Evolutionary conservation across 2,113 vertebrate genomes (phyloP), one percentile per base, ranked within the genome.

Genomic region (Recurvirostra avosetta): DNA sequence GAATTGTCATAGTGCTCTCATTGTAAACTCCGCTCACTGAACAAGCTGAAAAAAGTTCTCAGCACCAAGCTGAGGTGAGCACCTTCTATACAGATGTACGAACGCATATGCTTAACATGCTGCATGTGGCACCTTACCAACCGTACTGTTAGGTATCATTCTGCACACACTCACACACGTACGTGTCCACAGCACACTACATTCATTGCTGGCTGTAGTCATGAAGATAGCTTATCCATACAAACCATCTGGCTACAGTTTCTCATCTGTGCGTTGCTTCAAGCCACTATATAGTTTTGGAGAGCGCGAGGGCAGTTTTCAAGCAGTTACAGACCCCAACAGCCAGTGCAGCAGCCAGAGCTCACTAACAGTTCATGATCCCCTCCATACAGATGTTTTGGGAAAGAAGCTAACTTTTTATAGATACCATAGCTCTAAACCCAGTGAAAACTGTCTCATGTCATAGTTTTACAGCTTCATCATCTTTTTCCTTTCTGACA

Each of bases 91-190:
- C 2, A 70, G 67, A 9, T 15, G 19, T 0, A 13, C 0, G 7
- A 43, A n/a, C 40, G 30, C 4, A 0, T 10, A 0, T 1, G 23
- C 43, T n/a, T 2, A 38, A 9, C 23, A 0, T 0, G 10, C 71
- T 2, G 21, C 3, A 1, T 0, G 0, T 1, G 40, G 78, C 74
- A 20, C 83, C 38, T 10, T 5, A 38, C 29, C 43, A 34, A 5
- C 15, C 5, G 0, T 0, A 2, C 65, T 3, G 17, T 0, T 6
- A 4, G n/a, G 73, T 7, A 5, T 11, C 27, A 2, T 11, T 26
- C 16, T 2, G 26, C 17, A 20, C 45, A 22, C 32, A 2, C n/a
- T 7, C 47, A 5, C 52, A 23, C 26, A 3, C 2, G 6, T 4
- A 58, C 5, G 1, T 0, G 43, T 20, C 11, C 19, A 8, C 1